A percentile compares a stretch with the other conserved stretches of the same genome.
Evolutionary conservation across 2,888 invertebrate species (phyloP).

Genomic region (Apodemia hepburni): DNA sequence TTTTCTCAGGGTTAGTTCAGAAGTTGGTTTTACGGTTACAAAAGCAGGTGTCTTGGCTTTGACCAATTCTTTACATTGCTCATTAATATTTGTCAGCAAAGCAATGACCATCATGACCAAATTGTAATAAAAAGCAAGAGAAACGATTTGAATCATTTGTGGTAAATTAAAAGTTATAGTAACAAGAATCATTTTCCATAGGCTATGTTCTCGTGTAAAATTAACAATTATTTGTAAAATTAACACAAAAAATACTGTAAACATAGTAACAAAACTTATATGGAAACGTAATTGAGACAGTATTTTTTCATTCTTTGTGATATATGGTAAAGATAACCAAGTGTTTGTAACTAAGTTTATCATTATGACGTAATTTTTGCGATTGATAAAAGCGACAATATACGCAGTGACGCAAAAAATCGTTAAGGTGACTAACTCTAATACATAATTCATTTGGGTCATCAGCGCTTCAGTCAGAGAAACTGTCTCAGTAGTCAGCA

Average conservation of each 20-base stretch:
- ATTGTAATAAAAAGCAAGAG: conserved; percentile 47
- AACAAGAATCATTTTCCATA: conserved; percentile 55
- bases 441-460: conserved; percentile 55
- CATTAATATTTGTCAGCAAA: conserved; percentile 44
- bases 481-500: conserved; percentile 37
- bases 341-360: conserved; percentile 45
- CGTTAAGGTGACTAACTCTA: conserved; percentile 44
- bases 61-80: conserved; percentile 38
- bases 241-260: conserved; percentile 35
- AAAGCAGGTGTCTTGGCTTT: conserved; percentile 25
- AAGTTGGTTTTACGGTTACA: conserved; percentile 33
- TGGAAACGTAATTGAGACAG: conserved; percentile 40
- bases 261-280: conserved; percentile 38
- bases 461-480: conserved; percentile 44
- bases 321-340: conserved; percentile 39
- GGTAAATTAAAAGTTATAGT: conserved; percentile 48
- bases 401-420: conserved; percentile 45
- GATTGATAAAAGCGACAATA: conserved; percentile 43
- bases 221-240: conserved; percentile 46
- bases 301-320: conserved; percentile 35
- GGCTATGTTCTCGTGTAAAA: conserved; percentile 43
- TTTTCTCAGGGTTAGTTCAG: conserved; percentile 40
- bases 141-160: conserved; percentile 53
- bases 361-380: conserved; percentile 47
- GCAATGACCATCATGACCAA: conserved; percentile 46